Evolutionary conservation across 2,797 vertebrate species (phyloP), one percentile per base, ranked within the genome.

Genomic region (Gambusia yucatana): DNA sequence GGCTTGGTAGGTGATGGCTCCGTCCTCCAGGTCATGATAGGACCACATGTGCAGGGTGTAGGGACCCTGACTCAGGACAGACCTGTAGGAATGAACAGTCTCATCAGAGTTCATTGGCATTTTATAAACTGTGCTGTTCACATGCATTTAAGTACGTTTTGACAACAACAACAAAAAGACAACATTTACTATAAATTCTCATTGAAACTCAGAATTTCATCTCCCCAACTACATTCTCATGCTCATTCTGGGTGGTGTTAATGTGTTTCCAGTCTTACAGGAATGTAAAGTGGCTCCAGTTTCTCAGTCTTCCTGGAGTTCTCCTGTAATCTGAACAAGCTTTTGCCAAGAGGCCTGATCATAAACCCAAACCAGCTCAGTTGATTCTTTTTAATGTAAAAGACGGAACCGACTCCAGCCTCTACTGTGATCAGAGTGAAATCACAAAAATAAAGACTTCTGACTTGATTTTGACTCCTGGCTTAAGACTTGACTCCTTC

Each of bases 41-140:
- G 94, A 59, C 96, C 96, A 97, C 96, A 97, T 96, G 86, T 96
- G 86, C 25, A 96, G 87, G 0, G 94, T 95, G 75, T 94, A 77
- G 52, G 91, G 77, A 4, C 96, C 96, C 86, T 97, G 96, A 76
- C 92, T 94, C 2, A 97, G 93, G 39, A 96, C 30, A 1, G 94
- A 96, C 79, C 94, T 95, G 88, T 13, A 65, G 69, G 13, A 10
- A 74, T 33, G 10, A 36, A 72, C 44, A 9, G 50, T 44, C 25
- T 44, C 13, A 71, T 73, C 50, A 52, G 3, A 52, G 22, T 52
- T 17, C 20, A 22, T 39, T 2, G 46, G 39, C 4, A 20, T 47
- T 65, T 67, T 69, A 28, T 70, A 8, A 70, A 43, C 39, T 43
- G 4, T 43, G 1, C 36, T 69, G 39, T 65, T 20, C 61, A 4